These are phyloP conservation scores for Heliothis virescens DNA, from an alignment of 1,140 invertebrate species.

Conservation along the genomic window DNA sequence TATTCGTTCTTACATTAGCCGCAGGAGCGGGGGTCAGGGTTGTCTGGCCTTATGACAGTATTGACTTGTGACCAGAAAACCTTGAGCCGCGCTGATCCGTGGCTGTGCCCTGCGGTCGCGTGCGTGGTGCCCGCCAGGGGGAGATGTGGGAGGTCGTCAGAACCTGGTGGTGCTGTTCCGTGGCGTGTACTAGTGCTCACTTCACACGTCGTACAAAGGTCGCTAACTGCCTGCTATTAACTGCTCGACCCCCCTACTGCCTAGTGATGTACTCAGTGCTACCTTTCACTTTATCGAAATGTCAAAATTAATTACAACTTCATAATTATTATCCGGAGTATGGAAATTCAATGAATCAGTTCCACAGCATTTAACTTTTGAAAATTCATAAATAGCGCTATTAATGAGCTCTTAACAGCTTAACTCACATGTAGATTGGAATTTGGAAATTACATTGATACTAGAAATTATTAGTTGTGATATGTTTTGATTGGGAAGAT, in stretches of 20 bases:
- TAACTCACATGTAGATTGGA: too few relatives aligned
- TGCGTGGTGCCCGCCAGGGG: slow-evolving; percentile 33
- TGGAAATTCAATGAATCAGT: too few relatives aligned
- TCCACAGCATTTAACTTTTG: too few relatives aligned
- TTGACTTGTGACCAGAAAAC: slow-evolving; percentile 52
- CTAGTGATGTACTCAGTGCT: slow-evolving; percentile 68
- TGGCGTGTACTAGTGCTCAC: slow-evolving; percentile 78
- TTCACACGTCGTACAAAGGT: slow-evolving; percentile 83
- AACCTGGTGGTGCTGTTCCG: slow-evolving; percentile 51
- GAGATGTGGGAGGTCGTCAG: slow-evolving; percentile 53
- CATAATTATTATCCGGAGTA: too few relatives aligned
- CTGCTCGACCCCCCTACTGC: slow-evolving; percentile 70
- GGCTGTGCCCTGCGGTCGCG: slow-evolving; percentile 18
- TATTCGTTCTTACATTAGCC: slow-evolving; percentile 18
- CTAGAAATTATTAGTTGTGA: too few relatives aligned
- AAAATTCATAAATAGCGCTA: too few relatives aligned
- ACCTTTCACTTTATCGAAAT: neutral
- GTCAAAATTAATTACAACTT: neutral
- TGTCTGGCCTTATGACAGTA: slow-evolving; percentile 23
- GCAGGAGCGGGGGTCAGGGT: slow-evolving; percentile 33
- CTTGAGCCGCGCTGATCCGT: slow-evolving; percentile 51
- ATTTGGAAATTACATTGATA: too few relatives aligned
- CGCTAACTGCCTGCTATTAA: slow-evolving; percentile 85
- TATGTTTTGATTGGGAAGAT: too few relatives aligned
- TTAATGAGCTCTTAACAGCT: too few relatives aligned